phyloP scores from a whole-genome alignment of 2,113 vertebrate genomes.

The Trematomus loennbergii region DNA sequence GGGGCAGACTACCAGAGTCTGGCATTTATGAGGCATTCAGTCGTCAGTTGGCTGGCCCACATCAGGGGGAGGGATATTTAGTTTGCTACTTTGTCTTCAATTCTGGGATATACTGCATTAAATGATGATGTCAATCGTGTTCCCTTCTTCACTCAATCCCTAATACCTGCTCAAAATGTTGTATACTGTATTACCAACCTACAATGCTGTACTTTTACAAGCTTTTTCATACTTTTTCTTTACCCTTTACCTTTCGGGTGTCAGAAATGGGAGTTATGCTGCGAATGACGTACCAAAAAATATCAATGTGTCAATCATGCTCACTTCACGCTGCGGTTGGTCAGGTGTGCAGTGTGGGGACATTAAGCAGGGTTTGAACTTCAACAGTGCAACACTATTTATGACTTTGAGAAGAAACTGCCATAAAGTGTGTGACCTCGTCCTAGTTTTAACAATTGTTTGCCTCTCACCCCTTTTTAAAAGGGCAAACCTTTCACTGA shows the following conservation, averaged over 20 bases:
- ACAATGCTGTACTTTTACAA: neutral
- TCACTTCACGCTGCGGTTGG: neutral
- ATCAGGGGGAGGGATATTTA: no score
- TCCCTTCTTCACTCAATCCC: neutral
- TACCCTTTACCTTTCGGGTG: neutral
- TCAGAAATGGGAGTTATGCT: neutral
- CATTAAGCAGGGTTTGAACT: neutral
- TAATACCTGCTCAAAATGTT: neutral
- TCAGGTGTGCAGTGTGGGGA: neutral
- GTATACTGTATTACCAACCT: neutral
- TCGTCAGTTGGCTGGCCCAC: no score
- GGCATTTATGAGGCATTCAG: no score
- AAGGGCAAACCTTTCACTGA: neutral
- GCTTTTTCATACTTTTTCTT: neutral
- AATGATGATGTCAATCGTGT: neutral
- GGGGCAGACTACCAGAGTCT: no score
- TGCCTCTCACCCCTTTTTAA: neutral
- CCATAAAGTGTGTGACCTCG: neutral
- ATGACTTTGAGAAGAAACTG: constrained; percentile 8
- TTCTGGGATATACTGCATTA: neutral
- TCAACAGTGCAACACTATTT: neutral
- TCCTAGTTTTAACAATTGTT: neutral
- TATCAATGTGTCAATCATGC: neutral
- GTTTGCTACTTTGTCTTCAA: neutral
- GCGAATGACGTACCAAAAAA: neutral